Percentiles rank a stretch among this genome's conserved stretches.
Evolutionary conservation across 2,888 invertebrate genomes (phyloP).

Genomic region (Limnephilus lunatus): DNA sequence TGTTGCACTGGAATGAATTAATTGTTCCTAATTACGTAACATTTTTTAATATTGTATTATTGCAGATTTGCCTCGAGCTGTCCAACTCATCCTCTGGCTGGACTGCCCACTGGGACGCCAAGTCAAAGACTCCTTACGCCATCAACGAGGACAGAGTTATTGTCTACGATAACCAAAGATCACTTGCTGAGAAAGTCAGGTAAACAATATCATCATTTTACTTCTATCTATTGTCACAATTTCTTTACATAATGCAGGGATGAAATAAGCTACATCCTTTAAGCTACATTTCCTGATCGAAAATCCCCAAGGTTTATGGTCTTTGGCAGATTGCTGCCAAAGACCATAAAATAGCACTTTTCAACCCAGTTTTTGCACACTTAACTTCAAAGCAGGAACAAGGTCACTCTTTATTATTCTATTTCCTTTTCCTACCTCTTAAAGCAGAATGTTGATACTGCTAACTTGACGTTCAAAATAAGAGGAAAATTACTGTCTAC

Average conservation of each 20-base stretch:
- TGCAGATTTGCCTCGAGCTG: slow-evolving; percentile 81
- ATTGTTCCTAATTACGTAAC: not conserved
- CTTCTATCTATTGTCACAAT: not conserved
- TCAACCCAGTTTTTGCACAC: not conserved
- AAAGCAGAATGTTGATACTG: too few relatives aligned
- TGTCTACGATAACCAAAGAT: slow-evolving; percentile 85
- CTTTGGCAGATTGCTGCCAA: too few relatives aligned
- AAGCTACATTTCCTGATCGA: not conserved
- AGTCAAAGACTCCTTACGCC: slow-evolving; percentile 79
- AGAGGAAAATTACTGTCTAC: too few relatives aligned
- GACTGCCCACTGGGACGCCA: slow-evolving; percentile 84
- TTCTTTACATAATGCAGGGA: not conserved
- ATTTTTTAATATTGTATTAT: not conserved
- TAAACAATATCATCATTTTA: slow-evolving; percentile 64
- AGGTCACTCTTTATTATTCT: too few relatives aligned
- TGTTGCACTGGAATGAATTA: not conserved
- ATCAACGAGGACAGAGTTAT: slow-evolving; percentile 82
- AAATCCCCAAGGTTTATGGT: not conserved
- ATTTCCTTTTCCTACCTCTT: too few relatives aligned
- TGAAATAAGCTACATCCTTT: not conserved
- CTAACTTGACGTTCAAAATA: too few relatives aligned
- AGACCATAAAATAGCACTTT: not conserved
- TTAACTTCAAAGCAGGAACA: too few relatives aligned
- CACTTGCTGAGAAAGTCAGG: slow-evolving; percentile 86
- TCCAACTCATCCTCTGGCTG: slow-evolving; percentile 80